These are phyloP conservation scores for Coranthus polyacanthus DNA, from an alignment of 2,797 vertebrate species.

Conservation along the genomic window DNA sequence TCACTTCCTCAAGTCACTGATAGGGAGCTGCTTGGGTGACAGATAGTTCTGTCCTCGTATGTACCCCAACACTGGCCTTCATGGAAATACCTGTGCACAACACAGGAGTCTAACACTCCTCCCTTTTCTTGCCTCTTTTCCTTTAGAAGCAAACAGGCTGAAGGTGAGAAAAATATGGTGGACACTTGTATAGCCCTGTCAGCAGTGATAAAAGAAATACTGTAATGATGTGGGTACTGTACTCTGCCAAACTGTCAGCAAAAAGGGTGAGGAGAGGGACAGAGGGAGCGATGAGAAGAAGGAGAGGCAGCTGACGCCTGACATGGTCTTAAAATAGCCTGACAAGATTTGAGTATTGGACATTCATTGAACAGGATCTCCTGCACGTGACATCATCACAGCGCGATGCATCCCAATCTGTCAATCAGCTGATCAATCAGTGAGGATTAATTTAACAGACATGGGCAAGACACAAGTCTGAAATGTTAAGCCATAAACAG, in stretches of 20 bases:
- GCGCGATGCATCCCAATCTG: slow-evolving; percentile 49
- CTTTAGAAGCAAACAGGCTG: slow-evolving; percentile 58
- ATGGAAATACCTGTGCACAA: slow-evolving; percentile 41
- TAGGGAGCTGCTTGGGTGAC: slow-evolving; percentile 49
- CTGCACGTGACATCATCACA: slow-evolving; percentile 49
- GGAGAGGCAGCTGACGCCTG: slow-evolving; percentile 43
- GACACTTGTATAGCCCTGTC: slow-evolving; percentile 67
- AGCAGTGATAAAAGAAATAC: slow-evolving; percentile 65
- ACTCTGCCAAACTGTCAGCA: slow-evolving; percentile 59
- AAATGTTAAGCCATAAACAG: slow-evolving; percentile 65
- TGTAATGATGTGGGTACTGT: slow-evolving; percentile 57
- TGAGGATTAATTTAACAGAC: slow-evolving; percentile 63
- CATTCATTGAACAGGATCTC: slow-evolving; percentile 56
- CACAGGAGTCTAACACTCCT: slow-evolving; percentile 41
- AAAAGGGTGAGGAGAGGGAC: slow-evolving; percentile 68
- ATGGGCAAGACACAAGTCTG: slow-evolving; percentile 53
- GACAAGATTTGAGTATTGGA: slow-evolving; percentile 53
- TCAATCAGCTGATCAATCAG: slow-evolving; percentile 65
- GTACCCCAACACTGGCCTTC: slow-evolving; percentile 9
- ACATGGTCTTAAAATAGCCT: slow-evolving; percentile 65
- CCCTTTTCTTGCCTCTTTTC: slow-evolving; percentile 43
- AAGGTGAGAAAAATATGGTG: slow-evolving; percentile 57
- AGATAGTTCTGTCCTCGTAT: slow-evolving; percentile 30
- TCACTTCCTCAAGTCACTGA: slow-evolving; percentile 57
- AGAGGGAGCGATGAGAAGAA: slow-evolving; percentile 50